A percentile compares a stretch with the other conserved stretches of the same genome.
Conservation (phyloP, 2,797 vertebrate genomes). For the Poecile montanus region DNA sequence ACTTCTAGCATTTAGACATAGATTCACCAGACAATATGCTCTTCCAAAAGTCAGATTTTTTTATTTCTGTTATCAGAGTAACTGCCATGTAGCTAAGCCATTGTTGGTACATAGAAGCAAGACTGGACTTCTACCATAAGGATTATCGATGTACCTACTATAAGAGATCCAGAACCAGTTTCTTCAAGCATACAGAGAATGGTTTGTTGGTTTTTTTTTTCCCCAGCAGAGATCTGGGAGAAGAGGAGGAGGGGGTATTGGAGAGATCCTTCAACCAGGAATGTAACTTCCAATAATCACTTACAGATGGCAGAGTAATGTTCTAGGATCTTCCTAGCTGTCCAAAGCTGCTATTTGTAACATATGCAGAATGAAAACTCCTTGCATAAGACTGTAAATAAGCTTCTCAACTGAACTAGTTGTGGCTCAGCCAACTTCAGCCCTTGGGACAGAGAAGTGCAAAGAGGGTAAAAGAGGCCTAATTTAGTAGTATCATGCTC, state of each 20-base stretch:
- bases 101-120: not conserved
- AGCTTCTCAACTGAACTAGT: not conserved
- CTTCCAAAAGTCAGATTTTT: not conserved
- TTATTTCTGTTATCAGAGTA: not conserved
- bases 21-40: not conserved
- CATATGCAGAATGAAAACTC: conserved; percentile 8
- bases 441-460: not conserved
- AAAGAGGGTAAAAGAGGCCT: not conserved
- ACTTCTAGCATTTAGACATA: not conserved
- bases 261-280: conserved; percentile 9
- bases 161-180: not conserved
- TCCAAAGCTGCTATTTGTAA: conserved; percentile 41
- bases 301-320: conserved; percentile 34
- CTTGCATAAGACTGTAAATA: conserved; percentile 30
- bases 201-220: not conserved
- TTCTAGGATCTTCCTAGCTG: conserved; percentile 32
- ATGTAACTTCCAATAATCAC: conserved; percentile 37
- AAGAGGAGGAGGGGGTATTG: not conserved
- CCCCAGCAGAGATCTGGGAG: not conserved
- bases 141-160: not conserved
- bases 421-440: not conserved
- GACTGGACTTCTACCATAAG: not conserved
- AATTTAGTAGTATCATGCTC: not conserved
- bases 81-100: not conserved
- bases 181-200: not conserved